Percentiles rank a stretch among this genome's conserved stretches.
Conservation (phyloP, 2,113 vertebrate species). For the Orientallactaga bullata region DNA sequence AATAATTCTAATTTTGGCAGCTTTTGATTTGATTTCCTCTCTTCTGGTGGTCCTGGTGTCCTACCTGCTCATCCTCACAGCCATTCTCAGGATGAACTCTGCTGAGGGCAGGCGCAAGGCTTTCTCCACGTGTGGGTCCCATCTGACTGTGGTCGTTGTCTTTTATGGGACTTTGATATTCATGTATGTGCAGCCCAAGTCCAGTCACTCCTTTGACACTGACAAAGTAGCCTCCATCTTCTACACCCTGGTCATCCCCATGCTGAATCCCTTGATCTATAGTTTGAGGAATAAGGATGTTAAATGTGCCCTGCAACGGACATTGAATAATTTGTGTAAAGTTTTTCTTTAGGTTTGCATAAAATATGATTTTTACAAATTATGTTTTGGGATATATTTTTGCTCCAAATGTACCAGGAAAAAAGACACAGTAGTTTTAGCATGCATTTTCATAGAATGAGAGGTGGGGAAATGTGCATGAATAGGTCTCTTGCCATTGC, state of each 20-base stretch:
- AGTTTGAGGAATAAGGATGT: constrained; percentile 67
- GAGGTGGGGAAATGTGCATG: too few relatives aligned
- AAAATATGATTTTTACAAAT: neutral
- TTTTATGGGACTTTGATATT: constrained; percentile 64
- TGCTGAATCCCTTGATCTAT: constrained; percentile 66
- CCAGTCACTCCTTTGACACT: constrained; percentile 42
- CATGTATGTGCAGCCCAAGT: constrained; percentile 37
- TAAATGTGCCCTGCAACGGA: neutral
- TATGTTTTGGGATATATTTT: fast-evolving
- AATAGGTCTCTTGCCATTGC: too few relatives aligned
- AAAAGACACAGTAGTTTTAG: neutral
- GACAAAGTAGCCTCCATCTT: constrained; percentile 61
- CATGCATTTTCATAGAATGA: neutral
- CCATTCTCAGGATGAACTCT: constrained; percentile 8
- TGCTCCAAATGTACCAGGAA: neutral
- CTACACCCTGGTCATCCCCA: constrained; percentile 42
- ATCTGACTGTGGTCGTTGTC: constrained; percentile 47
- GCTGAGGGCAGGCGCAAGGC: constrained; percentile 36
- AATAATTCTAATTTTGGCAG: constrained; percentile 53
- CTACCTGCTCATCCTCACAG: constrained; percentile 8
- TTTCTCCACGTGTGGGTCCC: constrained; percentile 77
- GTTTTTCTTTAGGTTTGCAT: neutral
- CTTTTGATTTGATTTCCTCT: constrained; percentile 61
- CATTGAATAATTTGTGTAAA: neutral
- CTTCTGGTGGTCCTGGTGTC: constrained; percentile 56